Base-by-base conservation (phyloP, 37 sponge, comb jelly and placozoan species). In the Cliona cf. orientalis region DNA sequence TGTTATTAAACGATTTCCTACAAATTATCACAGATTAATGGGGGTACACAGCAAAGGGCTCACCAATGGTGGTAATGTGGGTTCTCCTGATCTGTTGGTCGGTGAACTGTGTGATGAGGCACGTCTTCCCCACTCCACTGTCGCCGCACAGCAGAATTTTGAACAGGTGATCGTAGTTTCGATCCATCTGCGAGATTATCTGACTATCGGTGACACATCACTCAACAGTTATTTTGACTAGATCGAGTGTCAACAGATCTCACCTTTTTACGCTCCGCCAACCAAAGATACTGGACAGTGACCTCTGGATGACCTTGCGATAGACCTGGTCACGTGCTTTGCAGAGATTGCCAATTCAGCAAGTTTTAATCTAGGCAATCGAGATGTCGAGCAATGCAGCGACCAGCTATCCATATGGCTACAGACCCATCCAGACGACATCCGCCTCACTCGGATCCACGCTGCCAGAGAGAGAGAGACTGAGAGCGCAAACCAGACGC, bases 61-160 rank as follows among this genome's bases (percentile, higher is more conserved):
- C 36, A 85, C 95, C 95, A 21, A 95, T 95, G 17, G 95, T 95
- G 2, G 93, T 82, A 37, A 95, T 90, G 80, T 95, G 95, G 3
- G 83, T 81, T 17, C 69, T 42, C 1, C 93, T 66, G 19, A 92
- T 75, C 14, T 91, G 83, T 22, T 89, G 73, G 60, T 91, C 95
- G 0, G 81, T 89, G 57, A 91, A 95, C 66, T 86, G 84, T 4
- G 89, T 86, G 39, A 95, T 85, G n/a, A 95, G 87, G 42, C 92
- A 90, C 17, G 95, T 92, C 67, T 95, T 95, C 12, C 95, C 95
- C 7, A 95, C 95, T 0, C 89, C 90, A 78, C 95, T 95, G 90
- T 95, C 95, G 14, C 95, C 95, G 66, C 89, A 88, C 38, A 95
- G 75, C 19, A 95, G 83, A 25, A 95, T 60, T 66, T 95, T 91